Conservation (phyloP, 2,888 invertebrate genomes). For the Polydrusus tereticollis region DNA sequence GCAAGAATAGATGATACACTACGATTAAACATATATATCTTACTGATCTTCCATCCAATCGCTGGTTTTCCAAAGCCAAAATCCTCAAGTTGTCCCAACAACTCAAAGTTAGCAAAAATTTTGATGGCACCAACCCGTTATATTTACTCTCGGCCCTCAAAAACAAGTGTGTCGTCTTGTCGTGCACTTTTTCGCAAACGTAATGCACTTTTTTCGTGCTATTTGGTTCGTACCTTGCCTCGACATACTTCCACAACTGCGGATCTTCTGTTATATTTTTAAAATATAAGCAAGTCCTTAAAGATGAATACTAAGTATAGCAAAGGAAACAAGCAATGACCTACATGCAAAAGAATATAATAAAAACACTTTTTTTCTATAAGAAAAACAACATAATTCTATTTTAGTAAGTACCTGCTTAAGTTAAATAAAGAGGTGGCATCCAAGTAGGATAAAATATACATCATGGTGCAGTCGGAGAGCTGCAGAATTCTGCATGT, state of each 20-base stretch:
- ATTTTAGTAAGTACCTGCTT: constrained; percentile 55
- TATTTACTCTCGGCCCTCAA: constrained; percentile 50
- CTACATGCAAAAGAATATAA: too few relatives aligned
- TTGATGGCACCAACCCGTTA: constrained; percentile 43
- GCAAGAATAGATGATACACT: too few relatives aligned
- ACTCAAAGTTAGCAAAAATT: constrained; percentile 47
- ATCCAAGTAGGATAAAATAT: constrained; percentile 60
- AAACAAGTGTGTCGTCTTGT: constrained; percentile 55
- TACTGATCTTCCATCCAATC: constrained; percentile 56
- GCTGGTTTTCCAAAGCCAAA: constrained; percentile 62
- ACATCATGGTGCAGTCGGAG: constrained; percentile 60
- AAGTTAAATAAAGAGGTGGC: constrained; percentile 60
- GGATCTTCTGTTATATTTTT: constrained; percentile 58
- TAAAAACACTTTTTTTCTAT: background rate
- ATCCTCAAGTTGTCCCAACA: constrained; percentile 56
- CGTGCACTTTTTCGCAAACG: constrained; percentile 56
- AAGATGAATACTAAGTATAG: background rate
- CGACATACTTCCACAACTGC: constrained; percentile 60
- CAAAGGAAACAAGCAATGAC: background rate
- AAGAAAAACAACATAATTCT: too few relatives aligned
- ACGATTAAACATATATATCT: constrained; percentile 24
- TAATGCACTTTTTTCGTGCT: constrained; percentile 58
- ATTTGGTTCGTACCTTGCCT: constrained; percentile 58
- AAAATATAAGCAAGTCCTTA: constrained; percentile 58
- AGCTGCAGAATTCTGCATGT: constrained; percentile 52